phyloP scores from a whole-genome alignment of 1,140 invertebrate species.

The Oryctes rhinoceros region DNA sequence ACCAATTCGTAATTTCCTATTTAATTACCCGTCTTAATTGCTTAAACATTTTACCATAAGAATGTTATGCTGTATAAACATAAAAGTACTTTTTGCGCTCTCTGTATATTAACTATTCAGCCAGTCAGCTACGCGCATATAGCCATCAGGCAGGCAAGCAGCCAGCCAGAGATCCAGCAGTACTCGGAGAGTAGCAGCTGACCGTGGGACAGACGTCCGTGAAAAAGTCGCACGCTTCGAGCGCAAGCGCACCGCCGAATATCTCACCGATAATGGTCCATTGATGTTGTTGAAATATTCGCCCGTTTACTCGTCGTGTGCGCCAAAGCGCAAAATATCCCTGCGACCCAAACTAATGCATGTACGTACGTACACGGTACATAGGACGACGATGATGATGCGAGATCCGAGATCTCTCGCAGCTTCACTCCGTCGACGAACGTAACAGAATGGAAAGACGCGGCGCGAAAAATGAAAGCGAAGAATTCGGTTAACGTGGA shows the following conservation, averaged over 20 bases:
- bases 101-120: background rate
- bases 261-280: constrained; percentile 37
- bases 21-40: no score
- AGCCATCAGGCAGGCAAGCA: constrained; percentile 17
- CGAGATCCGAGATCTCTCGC: background rate
- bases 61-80: background rate
- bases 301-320: constrained; percentile 23
- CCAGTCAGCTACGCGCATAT: constrained; percentile 10
- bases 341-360: constrained; percentile 18
- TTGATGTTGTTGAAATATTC: constrained; percentile 37
- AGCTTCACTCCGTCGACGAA: no score
- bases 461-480: no score
- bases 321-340: constrained; percentile 33
- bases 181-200: constrained; percentile 47
- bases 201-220: constrained; percentile 59
- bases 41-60: no score
- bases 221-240: constrained; percentile 59
- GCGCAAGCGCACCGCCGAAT: constrained; percentile 50
- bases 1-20: no score
- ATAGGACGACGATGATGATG: background rate
- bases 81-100: background rate
- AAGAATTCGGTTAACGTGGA: no score
- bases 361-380: background rate
- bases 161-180: constrained; percentile 25
- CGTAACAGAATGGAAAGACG: no score